Conservation (phyloP, 1,140 invertebrate genomes). For the Caenorhabditis latens region DNA sequence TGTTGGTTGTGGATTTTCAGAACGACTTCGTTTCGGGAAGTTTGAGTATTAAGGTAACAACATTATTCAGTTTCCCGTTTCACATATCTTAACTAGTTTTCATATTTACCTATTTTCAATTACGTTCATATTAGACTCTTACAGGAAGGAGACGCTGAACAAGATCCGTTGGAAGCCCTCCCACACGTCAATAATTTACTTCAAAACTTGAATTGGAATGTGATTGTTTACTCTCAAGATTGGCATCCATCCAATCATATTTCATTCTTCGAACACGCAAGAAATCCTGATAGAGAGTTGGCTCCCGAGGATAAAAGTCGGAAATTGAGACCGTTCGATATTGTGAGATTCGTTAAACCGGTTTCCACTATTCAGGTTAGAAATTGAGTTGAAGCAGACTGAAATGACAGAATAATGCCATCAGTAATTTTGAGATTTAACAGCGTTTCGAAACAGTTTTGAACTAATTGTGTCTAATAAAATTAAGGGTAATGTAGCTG, state of each 20-base stretch:
- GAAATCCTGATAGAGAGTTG: conserved; percentile 86
- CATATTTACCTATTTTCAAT: no score
- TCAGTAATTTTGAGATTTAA: neutral
- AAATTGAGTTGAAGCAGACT: neutral
- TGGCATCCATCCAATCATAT: conserved; percentile 97
- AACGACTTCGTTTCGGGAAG: conserved; percentile 97
- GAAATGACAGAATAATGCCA: no score
- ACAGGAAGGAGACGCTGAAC: conserved; percentile 68
- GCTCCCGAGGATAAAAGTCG: conserved; percentile 82
- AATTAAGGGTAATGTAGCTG: no score
- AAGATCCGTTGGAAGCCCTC: conserved; percentile 77
- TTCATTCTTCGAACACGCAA: conserved; percentile 83
- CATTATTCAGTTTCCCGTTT: neutral
- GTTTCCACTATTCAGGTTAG: conserved; percentile 69
- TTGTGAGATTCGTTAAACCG: conserved; percentile 86
- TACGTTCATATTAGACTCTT: no score
- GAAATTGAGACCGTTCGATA: conserved; percentile 87
- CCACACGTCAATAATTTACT: conserved; percentile 91
- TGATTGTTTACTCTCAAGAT: conserved; percentile 92
- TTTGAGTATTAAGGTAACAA: conserved; percentile 84
- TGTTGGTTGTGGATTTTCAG: conserved; percentile 95
- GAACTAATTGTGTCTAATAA: no score
- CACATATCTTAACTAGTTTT: no score
- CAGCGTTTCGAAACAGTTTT: neutral
- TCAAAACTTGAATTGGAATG: conserved; percentile 87